Percentiles rank a stretch among this genome's conserved stretches.
Conservation (phyloP, 1,140 invertebrate species). For the Harlomillsia oculata region DNA sequence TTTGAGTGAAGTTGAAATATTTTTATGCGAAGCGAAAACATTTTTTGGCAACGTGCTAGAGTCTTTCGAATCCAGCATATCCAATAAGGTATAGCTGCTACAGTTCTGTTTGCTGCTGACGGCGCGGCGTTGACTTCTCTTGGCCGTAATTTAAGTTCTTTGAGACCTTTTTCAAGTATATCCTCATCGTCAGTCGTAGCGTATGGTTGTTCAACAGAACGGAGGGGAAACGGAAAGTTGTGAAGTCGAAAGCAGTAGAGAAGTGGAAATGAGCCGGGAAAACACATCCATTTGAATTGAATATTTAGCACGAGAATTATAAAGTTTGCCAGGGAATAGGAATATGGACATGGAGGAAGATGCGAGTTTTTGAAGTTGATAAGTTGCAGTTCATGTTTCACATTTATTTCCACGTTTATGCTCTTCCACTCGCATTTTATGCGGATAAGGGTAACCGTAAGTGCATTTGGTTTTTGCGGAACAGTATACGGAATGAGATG, state of each 20-base stretch:
- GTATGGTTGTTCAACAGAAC: no score
- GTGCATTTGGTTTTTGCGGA: no score
- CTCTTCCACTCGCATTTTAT: background rate
- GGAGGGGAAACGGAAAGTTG: background rate
- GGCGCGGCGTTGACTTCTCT: no score
- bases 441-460: no score
- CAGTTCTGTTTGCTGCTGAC: background rate
- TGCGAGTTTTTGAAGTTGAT: conserved; percentile 23
- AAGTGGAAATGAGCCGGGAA: conserved; percentile 22
- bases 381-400: conserved; percentile 27
- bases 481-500: no score
- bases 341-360: background rate
- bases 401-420: conserved; percentile 22
- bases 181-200: no score
- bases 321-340: conserved; percentile 11
- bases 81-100: background rate
- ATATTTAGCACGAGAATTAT: conserved; percentile 19
- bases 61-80: background rate
- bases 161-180: no score
- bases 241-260: no score
- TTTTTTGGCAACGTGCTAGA: conserved; percentile 13
- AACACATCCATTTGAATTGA: conserved; percentile 18
- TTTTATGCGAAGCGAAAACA: conserved; percentile 10
- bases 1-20: conserved; percentile 17
- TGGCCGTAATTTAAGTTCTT: no score